Conservation (phyloP, 2,113 vertebrate genomes). For the Barbus barbus region DNA sequence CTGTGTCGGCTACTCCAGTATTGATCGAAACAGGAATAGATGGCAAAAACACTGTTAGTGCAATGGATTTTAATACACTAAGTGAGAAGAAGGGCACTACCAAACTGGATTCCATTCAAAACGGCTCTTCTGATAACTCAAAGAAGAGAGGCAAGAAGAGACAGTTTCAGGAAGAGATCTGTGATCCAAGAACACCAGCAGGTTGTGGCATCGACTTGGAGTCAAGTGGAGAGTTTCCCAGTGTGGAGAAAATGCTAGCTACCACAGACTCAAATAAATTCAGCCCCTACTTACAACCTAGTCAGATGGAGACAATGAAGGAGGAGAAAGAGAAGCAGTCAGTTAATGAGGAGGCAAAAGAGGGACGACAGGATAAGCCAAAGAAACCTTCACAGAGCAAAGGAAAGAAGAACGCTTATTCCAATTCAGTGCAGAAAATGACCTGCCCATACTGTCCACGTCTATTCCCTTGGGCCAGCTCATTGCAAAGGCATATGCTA, state of each 20-base stretch:
- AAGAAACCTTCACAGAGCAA: constrained; percentile 66
- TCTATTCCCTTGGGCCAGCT: constrained; percentile 93
- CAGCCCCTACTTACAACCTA: constrained; percentile 86
- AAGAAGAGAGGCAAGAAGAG: constrained; percentile 62
- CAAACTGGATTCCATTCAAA: constrained; percentile 46
- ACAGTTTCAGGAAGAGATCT: background rate
- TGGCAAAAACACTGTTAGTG: constrained; percentile 43
- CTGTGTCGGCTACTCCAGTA: no score
- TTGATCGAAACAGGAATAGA: constrained; percentile 83
- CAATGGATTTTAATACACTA: constrained; percentile 61
- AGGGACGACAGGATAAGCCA: constrained; percentile 74
- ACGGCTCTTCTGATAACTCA: constrained; percentile 35
- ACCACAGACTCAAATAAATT: constrained; percentile 96
- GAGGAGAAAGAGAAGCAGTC: constrained; percentile 67
- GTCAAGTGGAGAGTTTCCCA: constrained; percentile 97
- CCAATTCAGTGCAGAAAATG: constrained; percentile 91
- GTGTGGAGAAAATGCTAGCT: constrained; percentile 96
- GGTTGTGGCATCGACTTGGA: constrained; percentile 83
- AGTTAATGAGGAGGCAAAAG: constrained; percentile 72
- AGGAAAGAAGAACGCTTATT: constrained; percentile 89
- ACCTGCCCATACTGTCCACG: constrained; percentile 90
- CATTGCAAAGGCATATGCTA: constrained; percentile 93
- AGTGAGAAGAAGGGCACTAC: constrained; percentile 73
- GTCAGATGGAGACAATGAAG: constrained; percentile 60
- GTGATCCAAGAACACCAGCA: constrained; percentile 14